phyloP scores from a whole-genome alignment of 1,140 invertebrate species.

The Zaprionus inermis region DNA sequence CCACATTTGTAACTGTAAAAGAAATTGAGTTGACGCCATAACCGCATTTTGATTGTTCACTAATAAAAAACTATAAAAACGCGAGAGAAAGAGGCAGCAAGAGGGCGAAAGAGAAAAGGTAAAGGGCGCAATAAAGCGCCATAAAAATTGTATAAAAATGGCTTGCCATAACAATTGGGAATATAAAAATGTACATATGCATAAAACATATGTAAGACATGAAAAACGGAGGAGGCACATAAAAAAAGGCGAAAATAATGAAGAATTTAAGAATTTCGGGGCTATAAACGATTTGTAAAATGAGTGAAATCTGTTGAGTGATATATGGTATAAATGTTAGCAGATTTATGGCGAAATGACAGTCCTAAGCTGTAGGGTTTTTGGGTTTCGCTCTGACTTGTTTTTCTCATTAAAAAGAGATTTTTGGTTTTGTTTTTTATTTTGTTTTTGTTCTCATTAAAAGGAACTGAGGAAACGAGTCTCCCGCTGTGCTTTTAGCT shows the following conservation, averaged over 20 bases:
- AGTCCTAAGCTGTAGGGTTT: neutral
- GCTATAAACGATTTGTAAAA: neutral
- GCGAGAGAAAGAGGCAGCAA: neutral
- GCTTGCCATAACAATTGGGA: neutral
- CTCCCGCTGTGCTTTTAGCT: neutral
- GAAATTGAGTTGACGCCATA: neutral
- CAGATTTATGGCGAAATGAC: neutral
- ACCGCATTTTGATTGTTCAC: neutral
- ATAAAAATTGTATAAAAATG: slow-evolving; percentile 8
- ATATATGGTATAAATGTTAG: neutral
- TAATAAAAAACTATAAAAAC: slow-evolving; percentile 10
- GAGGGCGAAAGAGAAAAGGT: slow-evolving; percentile 1
- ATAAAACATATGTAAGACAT: slow-evolving; percentile 1
- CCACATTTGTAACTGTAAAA: neutral
- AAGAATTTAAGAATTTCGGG: neutral
- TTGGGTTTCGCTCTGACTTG: neutral
- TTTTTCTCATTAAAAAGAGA: slow-evolving; percentile 3
- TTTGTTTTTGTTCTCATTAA: neutral
- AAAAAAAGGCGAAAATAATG: slow-evolving; percentile 1
- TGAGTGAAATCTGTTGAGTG: neutral
- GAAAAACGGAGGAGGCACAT: neutral
- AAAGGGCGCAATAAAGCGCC: neutral
- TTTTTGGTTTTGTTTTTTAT: neutral
- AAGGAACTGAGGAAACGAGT: neutral
- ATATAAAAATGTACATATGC: slow-evolving; percentile 7